Percentiles rank a stretch among this genome's conserved stretches.
These are phyloP conservation scores for Australoheros facetus DNA, from an alignment of 2,797 vertebrate species.

Conservation along the genomic window DNA sequence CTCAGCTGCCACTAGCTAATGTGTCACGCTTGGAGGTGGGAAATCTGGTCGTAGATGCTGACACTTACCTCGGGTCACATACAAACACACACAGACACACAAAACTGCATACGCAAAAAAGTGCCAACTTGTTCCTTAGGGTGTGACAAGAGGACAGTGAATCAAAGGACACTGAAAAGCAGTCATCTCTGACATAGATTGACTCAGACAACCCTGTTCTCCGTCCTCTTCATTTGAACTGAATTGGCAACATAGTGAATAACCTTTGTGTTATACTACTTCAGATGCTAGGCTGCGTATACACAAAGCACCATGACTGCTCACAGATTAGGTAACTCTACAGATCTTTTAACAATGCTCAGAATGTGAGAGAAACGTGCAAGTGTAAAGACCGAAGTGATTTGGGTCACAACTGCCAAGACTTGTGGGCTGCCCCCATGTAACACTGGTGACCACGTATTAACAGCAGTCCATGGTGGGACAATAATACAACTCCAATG, in stretches of 20 bases:
- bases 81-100: conserved; percentile 8
- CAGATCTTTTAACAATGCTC: background rate
- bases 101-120: conserved; percentile 23
- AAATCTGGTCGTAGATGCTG: conserved; percentile 64
- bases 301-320: background rate
- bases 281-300: background rate
- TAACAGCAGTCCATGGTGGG: background rate
- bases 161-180: conserved; percentile 66
- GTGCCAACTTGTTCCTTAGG: conserved; percentile 64
- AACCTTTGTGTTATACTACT: conserved; percentile 10
- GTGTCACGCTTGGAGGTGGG: conserved; percentile 62
- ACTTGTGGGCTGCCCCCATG: background rate
- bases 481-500: background rate
- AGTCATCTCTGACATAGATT: conserved; percentile 66
- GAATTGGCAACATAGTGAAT: conserved; percentile 8
- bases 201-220: conserved; percentile 52
- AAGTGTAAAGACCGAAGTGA: background rate
- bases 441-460: background rate
- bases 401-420: background rate
- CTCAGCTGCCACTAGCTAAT: conserved; percentile 67
- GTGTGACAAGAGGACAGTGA: conserved; percentile 65
- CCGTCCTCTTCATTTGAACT: conserved; percentile 24
- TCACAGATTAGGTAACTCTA: background rate
- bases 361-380: background rate
- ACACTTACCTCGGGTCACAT: conserved; percentile 51